A percentile compares a stretch with the other conserved stretches of the same genome.
Conservation (phyloP, 2,113 vertebrate species). For the Motacilla alba region DNA sequence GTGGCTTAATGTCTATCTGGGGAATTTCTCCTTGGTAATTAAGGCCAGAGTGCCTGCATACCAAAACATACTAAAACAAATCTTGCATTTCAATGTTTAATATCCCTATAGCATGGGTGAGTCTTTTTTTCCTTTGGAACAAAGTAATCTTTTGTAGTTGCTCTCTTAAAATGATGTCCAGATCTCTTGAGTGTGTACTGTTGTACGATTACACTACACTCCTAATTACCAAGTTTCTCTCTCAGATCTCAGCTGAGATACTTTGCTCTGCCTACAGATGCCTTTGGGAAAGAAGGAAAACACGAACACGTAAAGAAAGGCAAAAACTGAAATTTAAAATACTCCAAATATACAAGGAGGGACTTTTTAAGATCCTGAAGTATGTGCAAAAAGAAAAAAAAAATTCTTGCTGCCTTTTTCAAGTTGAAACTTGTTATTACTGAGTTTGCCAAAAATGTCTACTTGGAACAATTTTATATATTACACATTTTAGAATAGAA, state of each 20-base stretch:
- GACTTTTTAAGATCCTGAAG: slow-evolving; percentile 6
- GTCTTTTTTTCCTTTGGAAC: not conserved
- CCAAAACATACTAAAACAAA: slow-evolving; percentile 60
- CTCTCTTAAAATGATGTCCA: not conserved
- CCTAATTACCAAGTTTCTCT: slow-evolving; percentile 13
- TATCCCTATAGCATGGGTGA: not conserved
- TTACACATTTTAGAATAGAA: not conserved
- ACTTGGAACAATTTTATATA: not conserved
- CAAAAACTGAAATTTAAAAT: not conserved
- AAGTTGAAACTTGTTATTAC: slow-evolving; percentile 15
- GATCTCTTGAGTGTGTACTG: not conserved
- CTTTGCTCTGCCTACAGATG: slow-evolving; percentile 11
- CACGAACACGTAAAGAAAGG: not conserved
- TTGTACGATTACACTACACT: not conserved
- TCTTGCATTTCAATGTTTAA: slow-evolving; percentile 60
- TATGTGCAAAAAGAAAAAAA: not conserved
- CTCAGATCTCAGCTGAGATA: slow-evolving; percentile 15
- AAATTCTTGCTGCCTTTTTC: slow-evolving; percentile 15
- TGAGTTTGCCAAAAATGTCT: slow-evolving; percentile 21
- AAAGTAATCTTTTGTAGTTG: slow-evolving; percentile 31
- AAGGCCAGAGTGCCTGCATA: slow-evolving; percentile 49
- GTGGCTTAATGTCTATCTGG: slow-evolving; percentile 11
- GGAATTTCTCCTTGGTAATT: slow-evolving; percentile 63
- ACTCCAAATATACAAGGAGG: not conserved
- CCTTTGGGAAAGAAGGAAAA: slow-evolving; percentile 29